Evolutionary conservation across 2,888 invertebrate species (phyloP).

Genomic region (Drosophila demipolita): DNA sequence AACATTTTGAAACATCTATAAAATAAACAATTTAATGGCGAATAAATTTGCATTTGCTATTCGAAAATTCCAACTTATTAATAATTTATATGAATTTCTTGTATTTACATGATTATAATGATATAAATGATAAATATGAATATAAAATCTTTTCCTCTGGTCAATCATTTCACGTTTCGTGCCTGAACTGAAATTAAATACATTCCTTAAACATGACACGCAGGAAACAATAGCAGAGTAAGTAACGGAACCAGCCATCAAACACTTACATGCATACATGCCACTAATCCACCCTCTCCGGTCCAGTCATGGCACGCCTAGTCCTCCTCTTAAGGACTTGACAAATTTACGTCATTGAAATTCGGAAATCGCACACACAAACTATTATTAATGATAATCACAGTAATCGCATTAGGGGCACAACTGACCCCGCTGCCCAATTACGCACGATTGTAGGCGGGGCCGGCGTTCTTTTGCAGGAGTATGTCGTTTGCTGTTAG

Average conservation of each 20-base stretch:
- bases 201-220: slow-evolving; percentile 22
- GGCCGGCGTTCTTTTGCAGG: slow-evolving; percentile 1
- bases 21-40: neutral
- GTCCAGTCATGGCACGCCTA: neutral
- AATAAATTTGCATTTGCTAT: neutral
- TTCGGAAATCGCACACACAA: slow-evolving; percentile 39
- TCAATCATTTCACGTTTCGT: slow-evolving; percentile 19
- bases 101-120: too few relatives aligned
- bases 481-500: slow-evolving; percentile 28
- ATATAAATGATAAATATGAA: neutral
- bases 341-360: slow-evolving; percentile 51
- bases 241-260: slow-evolving; percentile 12
- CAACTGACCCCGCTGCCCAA: slow-evolving; percentile 35
- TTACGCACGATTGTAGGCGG: slow-evolving; percentile 36
- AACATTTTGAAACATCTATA: neutral
- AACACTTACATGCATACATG: slow-evolving; percentile 30
- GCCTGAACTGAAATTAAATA: slow-evolving; percentile 13
- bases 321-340: slow-evolving; percentile 21
- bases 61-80: neutral
- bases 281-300: neutral
- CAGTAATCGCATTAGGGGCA: slow-evolving; percentile 55
- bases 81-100: neutral
- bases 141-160: neutral
- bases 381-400: slow-evolving; percentile 55
- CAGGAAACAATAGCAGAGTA: slow-evolving; percentile 3